Conservation (phyloP, 2,113 vertebrate species). For the Melanostigma gelatinosum region DNA sequence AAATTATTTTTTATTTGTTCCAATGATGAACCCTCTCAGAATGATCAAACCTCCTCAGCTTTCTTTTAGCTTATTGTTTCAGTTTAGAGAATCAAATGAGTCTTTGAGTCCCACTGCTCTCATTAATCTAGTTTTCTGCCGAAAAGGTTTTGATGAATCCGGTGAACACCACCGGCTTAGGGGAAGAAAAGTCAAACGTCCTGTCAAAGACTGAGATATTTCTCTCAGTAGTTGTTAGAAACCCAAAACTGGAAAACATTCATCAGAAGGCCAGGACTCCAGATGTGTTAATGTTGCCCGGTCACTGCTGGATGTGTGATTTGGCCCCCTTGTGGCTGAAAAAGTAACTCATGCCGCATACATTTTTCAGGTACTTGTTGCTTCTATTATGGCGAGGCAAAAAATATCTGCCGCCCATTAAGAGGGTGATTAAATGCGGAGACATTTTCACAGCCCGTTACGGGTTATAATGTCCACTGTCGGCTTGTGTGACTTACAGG, state of each 20-base stretch:
- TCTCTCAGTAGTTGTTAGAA: not conserved
- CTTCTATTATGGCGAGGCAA: conserved; percentile 8
- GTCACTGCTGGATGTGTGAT: not conserved
- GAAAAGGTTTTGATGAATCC: not conserved
- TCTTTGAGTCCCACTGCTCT: not conserved
- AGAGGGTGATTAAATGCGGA: not conserved
- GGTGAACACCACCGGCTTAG: not conserved
- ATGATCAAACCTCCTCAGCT: not conserved
- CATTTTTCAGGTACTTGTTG: not conserved
- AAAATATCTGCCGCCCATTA: not conserved
- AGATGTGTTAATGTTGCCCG: not conserved
- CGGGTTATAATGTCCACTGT: not conserved
- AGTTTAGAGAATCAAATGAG: not conserved
- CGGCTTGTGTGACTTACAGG: not conserved
- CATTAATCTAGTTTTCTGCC: not conserved
- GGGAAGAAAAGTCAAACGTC: not conserved
- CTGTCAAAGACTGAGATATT: not conserved
- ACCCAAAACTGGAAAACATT: not conserved
- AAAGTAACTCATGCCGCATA: not conserved
- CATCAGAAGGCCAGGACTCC: not conserved
- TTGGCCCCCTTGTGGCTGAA: conserved; percentile 47
- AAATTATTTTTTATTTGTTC: not conserved
- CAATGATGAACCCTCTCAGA: not conserved
- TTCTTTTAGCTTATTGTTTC: not conserved
- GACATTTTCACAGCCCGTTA: not conserved